These are phyloP conservation scores for Willisornis vidua DNA, from an alignment of 2,113 vertebrate genomes.

Conservation along the genomic window DNA sequence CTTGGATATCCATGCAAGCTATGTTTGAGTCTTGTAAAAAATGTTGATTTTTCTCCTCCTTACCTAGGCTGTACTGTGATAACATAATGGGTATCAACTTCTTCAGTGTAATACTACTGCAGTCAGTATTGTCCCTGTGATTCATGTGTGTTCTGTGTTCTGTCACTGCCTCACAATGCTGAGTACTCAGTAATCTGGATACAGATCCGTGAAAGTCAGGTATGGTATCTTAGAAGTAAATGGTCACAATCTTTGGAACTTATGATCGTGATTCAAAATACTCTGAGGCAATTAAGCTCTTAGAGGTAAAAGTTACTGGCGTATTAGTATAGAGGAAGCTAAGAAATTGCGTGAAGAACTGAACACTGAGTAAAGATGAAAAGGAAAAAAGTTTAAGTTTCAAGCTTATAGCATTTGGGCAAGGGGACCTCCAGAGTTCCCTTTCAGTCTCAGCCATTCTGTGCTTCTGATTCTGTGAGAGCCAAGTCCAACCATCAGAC, in stretches of 20 bases:
- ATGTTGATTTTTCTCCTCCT: background rate
- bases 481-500: background rate
- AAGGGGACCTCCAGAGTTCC: background rate
- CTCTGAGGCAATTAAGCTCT: background rate
- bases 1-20: background rate
- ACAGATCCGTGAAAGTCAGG: background rate
- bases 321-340: background rate
- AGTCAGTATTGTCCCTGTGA: background rate
- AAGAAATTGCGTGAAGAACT: background rate
- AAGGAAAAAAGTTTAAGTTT: background rate
- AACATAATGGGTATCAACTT: background rate
- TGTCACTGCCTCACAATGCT: background rate
- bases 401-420: background rate
- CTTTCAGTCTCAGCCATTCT: background rate
- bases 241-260: background rate
- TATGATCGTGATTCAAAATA: background rate
- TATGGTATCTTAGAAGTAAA: background rate
- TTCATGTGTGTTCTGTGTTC: background rate
- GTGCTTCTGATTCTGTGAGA: background rate
- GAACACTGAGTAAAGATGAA: background rate
- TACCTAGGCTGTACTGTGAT: background rate
- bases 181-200: background rate
- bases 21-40: background rate
- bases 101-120: background rate
- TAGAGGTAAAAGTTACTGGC: background rate